A percentile compares a stretch with the other conserved stretches of the same genome.
phyloP scores from a whole-genome alignment of 2,797 vertebrate genomes.

The Betta splendens region DNA sequence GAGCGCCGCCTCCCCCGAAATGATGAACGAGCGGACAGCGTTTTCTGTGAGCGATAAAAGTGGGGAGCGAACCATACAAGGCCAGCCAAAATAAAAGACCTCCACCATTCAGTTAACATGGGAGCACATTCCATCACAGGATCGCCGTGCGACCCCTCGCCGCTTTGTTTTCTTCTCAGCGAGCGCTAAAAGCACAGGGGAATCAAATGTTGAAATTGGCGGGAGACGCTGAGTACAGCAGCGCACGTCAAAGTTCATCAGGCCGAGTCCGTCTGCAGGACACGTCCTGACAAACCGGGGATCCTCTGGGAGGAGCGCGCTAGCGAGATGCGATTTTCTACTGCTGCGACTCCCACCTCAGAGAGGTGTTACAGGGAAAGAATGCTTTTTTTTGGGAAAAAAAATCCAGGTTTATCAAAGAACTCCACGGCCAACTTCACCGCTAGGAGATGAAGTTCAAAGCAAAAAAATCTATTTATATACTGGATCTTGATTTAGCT shows the following conservation, averaged over 20 bases:
- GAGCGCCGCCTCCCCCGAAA: slow-evolving; percentile 27
- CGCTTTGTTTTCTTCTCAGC: slow-evolving; percentile 66
- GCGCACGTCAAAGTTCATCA: slow-evolving; percentile 54
- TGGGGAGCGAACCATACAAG: slow-evolving; percentile 48
- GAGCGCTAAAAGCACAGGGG: slow-evolving; percentile 54
- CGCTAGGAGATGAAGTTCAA: background rate
- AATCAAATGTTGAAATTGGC: slow-evolving; percentile 73
- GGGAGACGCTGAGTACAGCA: slow-evolving; percentile 57
- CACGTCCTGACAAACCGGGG: slow-evolving; percentile 35
- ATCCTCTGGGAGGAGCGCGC: slow-evolving; percentile 20
- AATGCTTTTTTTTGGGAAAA: slow-evolving; percentile 8
- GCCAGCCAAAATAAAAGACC: slow-evolving; percentile 54
- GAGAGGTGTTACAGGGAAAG: slow-evolving; percentile 2
- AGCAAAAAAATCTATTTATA: background rate
- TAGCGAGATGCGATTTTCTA: slow-evolving; percentile 27
- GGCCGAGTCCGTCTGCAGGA: slow-evolving; percentile 35
- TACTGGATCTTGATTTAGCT: slow-evolving; percentile 2
- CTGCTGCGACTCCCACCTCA: slow-evolving; percentile 1
- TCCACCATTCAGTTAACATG: slow-evolving; percentile 55
- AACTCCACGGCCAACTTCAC: background rate
- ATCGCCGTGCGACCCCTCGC: slow-evolving; percentile 42
- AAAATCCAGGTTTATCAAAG: background rate
- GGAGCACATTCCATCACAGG: slow-evolving; percentile 55
- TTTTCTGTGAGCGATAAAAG: slow-evolving; percentile 47
- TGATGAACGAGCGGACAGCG: slow-evolving; percentile 63